These are phyloP conservation scores for Tenthredo livida DNA, from an alignment of 2,888 invertebrate genomes.

Conservation along the genomic window DNA sequence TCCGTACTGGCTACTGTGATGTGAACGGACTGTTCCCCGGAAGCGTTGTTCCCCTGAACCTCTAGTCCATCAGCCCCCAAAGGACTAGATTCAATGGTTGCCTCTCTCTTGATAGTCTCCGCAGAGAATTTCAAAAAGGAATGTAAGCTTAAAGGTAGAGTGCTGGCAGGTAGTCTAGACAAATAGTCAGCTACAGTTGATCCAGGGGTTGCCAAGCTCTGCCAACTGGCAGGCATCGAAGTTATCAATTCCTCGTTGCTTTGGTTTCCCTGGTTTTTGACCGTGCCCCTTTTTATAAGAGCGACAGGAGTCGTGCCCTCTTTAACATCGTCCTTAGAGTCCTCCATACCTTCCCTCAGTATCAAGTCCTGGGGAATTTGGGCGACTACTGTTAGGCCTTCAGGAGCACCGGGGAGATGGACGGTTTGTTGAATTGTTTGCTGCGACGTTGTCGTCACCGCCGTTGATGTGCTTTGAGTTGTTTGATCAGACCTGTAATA, in stretches of 20 bases:
- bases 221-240: constrained; percentile 80
- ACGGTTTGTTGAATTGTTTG: constrained; percentile 77
- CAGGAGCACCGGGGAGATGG: constrained; percentile 79
- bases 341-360: constrained; percentile 78
- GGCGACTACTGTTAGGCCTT: constrained; percentile 85
- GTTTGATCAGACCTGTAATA: constrained; percentile 74
- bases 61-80: constrained; percentile 76
- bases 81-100: constrained; percentile 78
- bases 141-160: constrained; percentile 81
- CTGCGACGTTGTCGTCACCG: constrained; percentile 75
- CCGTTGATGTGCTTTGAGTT: constrained; percentile 76
- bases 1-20: constrained; percentile 79
- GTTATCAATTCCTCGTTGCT: constrained; percentile 76
- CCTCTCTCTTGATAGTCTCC: constrained; percentile 80
- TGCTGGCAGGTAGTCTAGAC: constrained; percentile 79
- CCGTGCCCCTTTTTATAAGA: constrained; percentile 77
- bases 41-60: constrained; percentile 70
- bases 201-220: constrained; percentile 79
- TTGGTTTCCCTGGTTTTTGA: constrained; percentile 76
- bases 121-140: constrained; percentile 84
- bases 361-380: constrained; percentile 87
- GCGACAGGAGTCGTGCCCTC: constrained; percentile 79
- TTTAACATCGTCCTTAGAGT: constrained; percentile 78
- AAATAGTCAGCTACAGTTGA: constrained; percentile 80
- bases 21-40: constrained; percentile 79